Evolutionary conservation across 2,888 invertebrate species (phyloP).

Genomic region (Euclidia mi): DNA sequence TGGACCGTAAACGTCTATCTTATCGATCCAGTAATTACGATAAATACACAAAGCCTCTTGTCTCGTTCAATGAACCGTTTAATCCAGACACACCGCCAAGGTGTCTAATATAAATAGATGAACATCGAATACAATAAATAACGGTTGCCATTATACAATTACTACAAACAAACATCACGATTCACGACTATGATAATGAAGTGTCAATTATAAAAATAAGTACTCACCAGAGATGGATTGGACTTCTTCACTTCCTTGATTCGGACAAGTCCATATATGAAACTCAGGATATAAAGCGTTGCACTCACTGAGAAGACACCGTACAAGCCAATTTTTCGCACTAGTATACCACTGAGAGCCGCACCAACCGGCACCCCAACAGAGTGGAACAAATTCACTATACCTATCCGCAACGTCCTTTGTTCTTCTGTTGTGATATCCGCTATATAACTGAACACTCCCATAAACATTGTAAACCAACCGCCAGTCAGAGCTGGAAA

Average conservation of each 20-base stretch:
- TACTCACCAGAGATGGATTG: constrained; percentile 76
- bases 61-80: constrained; percentile 69
- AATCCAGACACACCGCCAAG: constrained; percentile 53
- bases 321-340: constrained; percentile 94
- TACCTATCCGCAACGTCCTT: constrained; percentile 95
- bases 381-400: constrained; percentile 96
- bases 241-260: constrained; percentile 92
- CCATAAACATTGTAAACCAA: constrained; percentile 97
- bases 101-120: constrained; percentile 45
- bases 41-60: constrained; percentile 63
- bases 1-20: constrained; percentile 60
- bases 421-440: constrained; percentile 96
- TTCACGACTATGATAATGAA: constrained; percentile 31
- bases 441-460: constrained; percentile 96
- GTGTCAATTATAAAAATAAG: constrained; percentile 17
- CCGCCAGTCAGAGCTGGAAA: constrained; percentile 96
- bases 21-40: constrained; percentile 62
- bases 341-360: constrained; percentile 95
- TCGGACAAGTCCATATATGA: constrained; percentile 93
- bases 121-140: constrained; percentile 25
- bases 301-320: constrained; percentile 95
- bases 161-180: constrained; percentile 22
- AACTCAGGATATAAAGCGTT: constrained; percentile 92
- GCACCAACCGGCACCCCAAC: constrained; percentile 97
- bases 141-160: constrained; percentile 7